Evolutionary conservation across 2,113 vertebrate genomes (phyloP).

Genomic region (Ptilonorhynchus violaceus): DNA sequence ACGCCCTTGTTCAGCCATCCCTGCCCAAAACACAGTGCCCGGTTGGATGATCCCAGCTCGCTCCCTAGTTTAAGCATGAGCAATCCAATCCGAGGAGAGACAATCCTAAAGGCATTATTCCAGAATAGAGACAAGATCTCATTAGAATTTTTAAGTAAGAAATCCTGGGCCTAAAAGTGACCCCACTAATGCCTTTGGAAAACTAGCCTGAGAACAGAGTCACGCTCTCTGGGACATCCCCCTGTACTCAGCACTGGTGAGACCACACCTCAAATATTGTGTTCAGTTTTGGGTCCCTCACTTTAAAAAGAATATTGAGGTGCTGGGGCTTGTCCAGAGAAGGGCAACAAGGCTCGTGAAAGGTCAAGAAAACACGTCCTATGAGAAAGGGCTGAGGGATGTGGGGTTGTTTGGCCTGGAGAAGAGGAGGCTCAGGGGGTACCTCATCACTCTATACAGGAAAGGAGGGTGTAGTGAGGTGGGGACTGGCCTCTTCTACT

Average conservation of each 20-base stretch:
- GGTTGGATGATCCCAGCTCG: neutral
- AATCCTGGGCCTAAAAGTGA: neutral
- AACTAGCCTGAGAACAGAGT: neutral
- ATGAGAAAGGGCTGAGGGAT: neutral
- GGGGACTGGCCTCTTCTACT: neutral
- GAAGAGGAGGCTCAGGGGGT: neutral
- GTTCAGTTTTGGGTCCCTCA: neutral
- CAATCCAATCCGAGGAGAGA: neutral
- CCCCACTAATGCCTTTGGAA: neutral
- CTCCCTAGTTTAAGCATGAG: neutral
- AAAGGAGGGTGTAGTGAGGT: neutral
- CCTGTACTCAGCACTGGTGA: neutral
- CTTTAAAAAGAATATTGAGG: neutral
- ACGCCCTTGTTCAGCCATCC: neutral
- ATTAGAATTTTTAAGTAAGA: slow-evolving; percentile 1
- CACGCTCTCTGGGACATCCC: accelerated
- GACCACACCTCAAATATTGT: neutral
- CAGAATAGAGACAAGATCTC: neutral
- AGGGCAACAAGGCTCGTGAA: neutral
- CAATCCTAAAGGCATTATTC: neutral
- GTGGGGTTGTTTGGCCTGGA: neutral
- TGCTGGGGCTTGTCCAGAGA: neutral
- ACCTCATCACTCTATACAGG: neutral
- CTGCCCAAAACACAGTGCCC: neutral
- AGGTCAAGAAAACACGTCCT: neutral